Base-by-base conservation (phyloP, 2,888 invertebrate genomes). In the Cerastis rubricosa region DNA sequence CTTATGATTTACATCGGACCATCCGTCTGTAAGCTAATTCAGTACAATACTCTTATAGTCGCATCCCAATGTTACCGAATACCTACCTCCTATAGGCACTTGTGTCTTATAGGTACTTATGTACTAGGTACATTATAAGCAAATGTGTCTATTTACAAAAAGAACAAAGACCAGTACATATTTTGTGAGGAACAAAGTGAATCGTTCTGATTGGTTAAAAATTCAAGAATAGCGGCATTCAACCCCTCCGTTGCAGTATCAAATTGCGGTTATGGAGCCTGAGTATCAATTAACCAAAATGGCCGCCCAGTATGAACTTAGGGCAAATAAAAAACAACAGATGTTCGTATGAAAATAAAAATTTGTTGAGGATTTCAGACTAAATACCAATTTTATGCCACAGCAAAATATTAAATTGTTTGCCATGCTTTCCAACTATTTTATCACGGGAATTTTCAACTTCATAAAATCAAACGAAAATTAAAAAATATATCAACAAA, bases 221-320 rank as follows among this genome's bases (percentile, higher is more conserved):
- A 85, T 79, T 77, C 47, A 84, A 91, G 90, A 92, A 90, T 87
- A 90, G 88, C 88, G 84, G 84, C 85, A 84, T 89, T 89, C 89
- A 90, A 92, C 93, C 93, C 92, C 89, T 89, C 80, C 66, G 83
- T 75, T 85, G 85, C 85, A 84, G 90, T 92, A 91, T 93, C 91
- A 88, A 84, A 86, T 93, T 92, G 88, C 93, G 88, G 93, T 91
- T 88, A 93, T 91, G 89, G 92, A 93, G 90, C 91, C 88, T 72
- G 86, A 86, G 91, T 93, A 92, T 93, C 92, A 91, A 86, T 93
- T 90, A 92, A 90, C 91, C 88, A 93, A 93, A 91, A 93, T 93
- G 93, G 93, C 93, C 91, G 92, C 86, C 86, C 86, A 77, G 71
- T 68, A 66, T 79, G 71, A 80, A 84, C 74, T 78, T 61, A 51